These are phyloP conservation scores for Eciton burchellii DNA, from an alignment of 1,140 invertebrate species.

Conservation along the genomic window DNA sequence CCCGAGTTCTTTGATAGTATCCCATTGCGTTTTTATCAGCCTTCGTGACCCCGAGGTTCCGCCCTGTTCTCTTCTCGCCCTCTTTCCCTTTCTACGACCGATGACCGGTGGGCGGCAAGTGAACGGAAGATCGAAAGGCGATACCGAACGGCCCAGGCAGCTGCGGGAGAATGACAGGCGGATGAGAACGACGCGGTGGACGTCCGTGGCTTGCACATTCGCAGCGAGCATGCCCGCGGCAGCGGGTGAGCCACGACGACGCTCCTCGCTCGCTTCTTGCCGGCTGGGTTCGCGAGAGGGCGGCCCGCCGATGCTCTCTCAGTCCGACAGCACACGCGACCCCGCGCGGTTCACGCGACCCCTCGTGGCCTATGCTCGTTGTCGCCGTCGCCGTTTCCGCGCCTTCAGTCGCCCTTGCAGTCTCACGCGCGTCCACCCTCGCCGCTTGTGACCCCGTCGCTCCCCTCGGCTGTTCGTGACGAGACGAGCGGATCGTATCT, in stretches of 20 bases:
- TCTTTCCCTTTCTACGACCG: conserved; percentile 20
- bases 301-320: conserved; percentile 66
- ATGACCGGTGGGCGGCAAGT: conserved; percentile 1
- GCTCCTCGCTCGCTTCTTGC: conserved; percentile 64
- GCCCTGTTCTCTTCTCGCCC: neutral
- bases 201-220: conserved; percentile 12
- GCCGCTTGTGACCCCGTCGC: too few species aligned
- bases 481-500: neutral
- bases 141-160: neutral
- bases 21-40: conserved; percentile 1
- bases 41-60: neutral
- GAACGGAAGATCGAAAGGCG: conserved; percentile 9
- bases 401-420: neutral
- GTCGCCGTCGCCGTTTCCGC: neutral
- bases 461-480: neutral
- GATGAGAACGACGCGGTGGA: neutral
- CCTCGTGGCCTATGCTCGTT: conserved; percentile 8
- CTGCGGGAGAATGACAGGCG: conserved; percentile 10
- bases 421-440: neutral
- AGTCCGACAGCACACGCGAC: conserved; percentile 75
- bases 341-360: conserved; percentile 70
- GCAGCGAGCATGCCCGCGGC: conserved; percentile 63
- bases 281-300: conserved; percentile 72
- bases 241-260: conserved; percentile 68
- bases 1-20: neutral